Percentiles rank a stretch among this genome's conserved stretches.
Conservation (phyloP, 1,140 invertebrate species). For the Hermatobates lingyangjiaoensis region DNA sequence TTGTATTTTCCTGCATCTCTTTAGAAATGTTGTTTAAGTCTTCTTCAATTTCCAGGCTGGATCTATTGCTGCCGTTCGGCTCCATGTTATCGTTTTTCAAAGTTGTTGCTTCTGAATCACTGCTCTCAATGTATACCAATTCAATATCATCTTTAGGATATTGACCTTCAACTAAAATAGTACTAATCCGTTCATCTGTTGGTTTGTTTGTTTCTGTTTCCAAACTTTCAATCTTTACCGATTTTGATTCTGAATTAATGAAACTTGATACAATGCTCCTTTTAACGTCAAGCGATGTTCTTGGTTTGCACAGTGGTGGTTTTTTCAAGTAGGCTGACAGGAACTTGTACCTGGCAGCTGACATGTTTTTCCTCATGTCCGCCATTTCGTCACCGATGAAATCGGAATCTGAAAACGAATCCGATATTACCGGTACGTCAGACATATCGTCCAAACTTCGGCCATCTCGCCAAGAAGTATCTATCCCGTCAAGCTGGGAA, state of each 20-base stretch:
- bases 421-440: constrained; percentile 11
- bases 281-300: not conserved
- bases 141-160: constrained; percentile 8
- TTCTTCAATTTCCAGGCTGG: not conserved
- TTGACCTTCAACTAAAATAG: no score
- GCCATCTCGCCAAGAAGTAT: constrained; percentile 13
- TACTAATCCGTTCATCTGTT: not conserved
- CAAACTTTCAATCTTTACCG: not conserved
- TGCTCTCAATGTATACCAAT: constrained; percentile 12
- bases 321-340: no score
- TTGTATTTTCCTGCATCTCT: no score
- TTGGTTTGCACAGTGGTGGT: not conserved
- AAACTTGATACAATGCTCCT: not conserved
- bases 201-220: not conserved
- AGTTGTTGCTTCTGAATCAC: constrained; percentile 9
- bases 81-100: not conserved
- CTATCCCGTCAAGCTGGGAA: constrained; percentile 14
- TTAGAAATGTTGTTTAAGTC: no score
- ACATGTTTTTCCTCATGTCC: no score
- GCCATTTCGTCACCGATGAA: constrained; percentile 2
- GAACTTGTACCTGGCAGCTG: no score
- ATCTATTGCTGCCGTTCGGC: not conserved
- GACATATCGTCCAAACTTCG: constrained; percentile 14
- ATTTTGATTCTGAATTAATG: not conserved
- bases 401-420: constrained; percentile 10